A percentile compares a stretch with the other conserved stretches of the same genome.
Evolutionary conservation across 2,888 invertebrate species (phyloP).

Genomic region (Oithona nana): DNA sequence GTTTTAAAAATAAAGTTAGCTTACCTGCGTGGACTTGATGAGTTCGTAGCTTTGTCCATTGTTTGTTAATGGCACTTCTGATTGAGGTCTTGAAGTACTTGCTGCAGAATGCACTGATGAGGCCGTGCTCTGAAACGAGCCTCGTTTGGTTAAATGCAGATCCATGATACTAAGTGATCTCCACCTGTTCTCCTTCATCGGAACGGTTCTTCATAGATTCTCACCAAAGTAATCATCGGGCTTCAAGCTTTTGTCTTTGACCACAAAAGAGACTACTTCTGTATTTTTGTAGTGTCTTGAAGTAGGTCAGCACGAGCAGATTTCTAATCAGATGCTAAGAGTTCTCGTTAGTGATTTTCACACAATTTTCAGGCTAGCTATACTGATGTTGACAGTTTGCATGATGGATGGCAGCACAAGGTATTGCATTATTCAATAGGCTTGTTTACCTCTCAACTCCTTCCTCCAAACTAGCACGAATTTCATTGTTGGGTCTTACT

Average conservation of each 20-base stretch:
- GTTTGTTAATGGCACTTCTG: not conserved
- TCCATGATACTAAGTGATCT: constrained; percentile 14
- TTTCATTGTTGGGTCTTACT: too few species aligned
- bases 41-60: constrained; percentile 9
- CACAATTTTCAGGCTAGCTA: too few species aligned
- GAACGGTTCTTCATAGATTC: not conserved
- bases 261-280: not conserved
- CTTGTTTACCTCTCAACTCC: too few species aligned
- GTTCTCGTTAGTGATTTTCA: too few species aligned
- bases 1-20: too few species aligned
- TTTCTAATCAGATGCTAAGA: too few species aligned
- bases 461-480: too few species aligned
- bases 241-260: too few species aligned
- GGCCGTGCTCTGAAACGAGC: not conserved
- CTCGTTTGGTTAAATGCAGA: not conserved
- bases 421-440: too few species aligned
- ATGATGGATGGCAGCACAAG: too few species aligned
- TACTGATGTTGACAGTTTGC: too few species aligned
- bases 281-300: not conserved
- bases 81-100: not conserved
- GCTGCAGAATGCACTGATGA: not conserved
- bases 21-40: constrained; percentile 15
- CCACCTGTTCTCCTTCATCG: constrained; percentile 14
- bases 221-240: not conserved
- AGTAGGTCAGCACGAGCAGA: too few species aligned